phyloP scores from a whole-genome alignment of 2,888 invertebrate species.

The Xestoiulus laeticollis region DNA sequence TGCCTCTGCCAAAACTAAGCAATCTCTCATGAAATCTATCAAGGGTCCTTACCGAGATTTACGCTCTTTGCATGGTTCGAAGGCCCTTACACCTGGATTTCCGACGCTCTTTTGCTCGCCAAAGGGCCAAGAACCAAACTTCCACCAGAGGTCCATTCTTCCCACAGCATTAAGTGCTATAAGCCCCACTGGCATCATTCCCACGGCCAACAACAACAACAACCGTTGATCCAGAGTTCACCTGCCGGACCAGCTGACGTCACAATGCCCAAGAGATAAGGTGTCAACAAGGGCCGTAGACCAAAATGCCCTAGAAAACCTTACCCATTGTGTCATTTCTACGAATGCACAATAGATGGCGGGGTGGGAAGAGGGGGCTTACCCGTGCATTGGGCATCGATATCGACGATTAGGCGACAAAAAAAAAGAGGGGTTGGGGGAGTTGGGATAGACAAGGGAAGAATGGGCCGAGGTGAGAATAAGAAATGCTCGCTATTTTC shows the following conservation, averaged over 20 bases:
- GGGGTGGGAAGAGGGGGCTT: not conserved
- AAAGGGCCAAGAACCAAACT: too few relatives aligned
- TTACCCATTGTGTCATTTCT: not conserved
- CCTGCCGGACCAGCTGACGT: conserved; percentile 22
- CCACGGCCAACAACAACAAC: conserved; percentile 17
- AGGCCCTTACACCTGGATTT: not conserved
- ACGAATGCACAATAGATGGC: not conserved
- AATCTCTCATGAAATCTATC: too few relatives aligned
- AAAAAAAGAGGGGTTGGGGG: not conserved
- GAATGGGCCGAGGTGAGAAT: not conserved
- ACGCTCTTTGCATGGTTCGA: too few relatives aligned
- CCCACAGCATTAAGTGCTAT: not conserved
- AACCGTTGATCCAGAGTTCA: not conserved
- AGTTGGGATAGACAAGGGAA: not conserved
- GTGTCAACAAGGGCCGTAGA: not conserved
- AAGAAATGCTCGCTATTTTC: conserved; percentile 2
- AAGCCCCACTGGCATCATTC: not conserved
- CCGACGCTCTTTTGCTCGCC: too few relatives aligned
- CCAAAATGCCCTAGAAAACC: not conserved
- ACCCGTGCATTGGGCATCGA: not conserved
- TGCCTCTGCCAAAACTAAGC: too few relatives aligned
- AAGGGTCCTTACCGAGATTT: too few relatives aligned
- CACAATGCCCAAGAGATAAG: not conserved
- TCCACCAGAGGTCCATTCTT: not conserved
- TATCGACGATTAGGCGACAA: not conserved